Evolutionary conservation across 2,113 vertebrate species (phyloP), one percentile per base, ranked within the genome.

Genomic region (Archilochus colubris): DNA sequence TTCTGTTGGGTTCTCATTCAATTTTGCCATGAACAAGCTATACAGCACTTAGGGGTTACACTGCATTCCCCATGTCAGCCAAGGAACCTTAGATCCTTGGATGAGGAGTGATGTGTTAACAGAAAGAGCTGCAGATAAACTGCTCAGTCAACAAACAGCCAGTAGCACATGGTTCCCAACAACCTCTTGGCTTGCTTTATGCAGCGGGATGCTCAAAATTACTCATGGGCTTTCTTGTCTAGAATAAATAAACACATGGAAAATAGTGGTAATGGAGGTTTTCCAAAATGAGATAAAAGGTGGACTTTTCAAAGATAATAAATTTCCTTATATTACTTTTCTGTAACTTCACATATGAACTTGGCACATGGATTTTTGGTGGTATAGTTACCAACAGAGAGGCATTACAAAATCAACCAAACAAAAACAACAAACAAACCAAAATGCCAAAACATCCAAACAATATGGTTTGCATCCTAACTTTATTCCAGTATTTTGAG

Each of bases 251-350:
- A 91, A 66, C 50, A 75, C 61, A 86, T 54, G 63, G 82, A 89
- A 93, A 91, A 91, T n/a, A 94, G 53, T 53, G 50, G 68, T 68
- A 91, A 93, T 77, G 68, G 59, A 91, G 31, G 53, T 16, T 89
- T 85, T 92, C 87, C 87, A 94, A 93, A 94, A 14, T 48, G 61
- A 77, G 51, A 79, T 30, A 89, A 91, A 91, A 89, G 75, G 91
- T 30, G 20, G 15, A 50, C 87, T 91, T 20, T 70, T 24, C 59
- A 91, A 85, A 94, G 86, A 83, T 67, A 62, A 85, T 94, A 38
- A 74, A 91, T 59, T 91, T 91, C 85, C 76, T 76, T 68, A 66
- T 62, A 62, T 87, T 86, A 70, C 50, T 86, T 77, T 58, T 74
- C 14, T 75, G 21, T 43, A 88, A 84, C 74, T 91, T 76, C 61